A percentile compares a stretch with the other conserved stretches of the same genome.
Conservation (phyloP, 2,888 invertebrate species). For the Drosophila mettleri region DNA sequence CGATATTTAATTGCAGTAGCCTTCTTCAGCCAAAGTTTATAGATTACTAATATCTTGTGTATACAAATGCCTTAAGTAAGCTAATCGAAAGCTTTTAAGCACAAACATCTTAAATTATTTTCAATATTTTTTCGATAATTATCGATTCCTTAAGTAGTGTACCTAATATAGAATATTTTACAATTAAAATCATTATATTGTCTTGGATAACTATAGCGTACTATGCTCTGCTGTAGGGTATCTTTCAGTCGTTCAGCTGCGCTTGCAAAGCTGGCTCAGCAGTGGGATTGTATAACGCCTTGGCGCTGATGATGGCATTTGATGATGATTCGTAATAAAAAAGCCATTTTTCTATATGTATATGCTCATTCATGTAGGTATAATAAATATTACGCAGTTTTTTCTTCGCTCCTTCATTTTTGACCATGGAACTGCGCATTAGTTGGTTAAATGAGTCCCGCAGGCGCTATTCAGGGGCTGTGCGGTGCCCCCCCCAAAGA, state of each 20-base stretch:
- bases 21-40: neutral
- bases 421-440: conserved; percentile 38
- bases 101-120: fast-evolving
- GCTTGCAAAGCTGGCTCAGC: neutral
- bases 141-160: neutral
- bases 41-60: too few species aligned
- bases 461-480: conserved; percentile 21
- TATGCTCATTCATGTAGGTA: conserved; percentile 4
- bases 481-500: neutral
- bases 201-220: neutral
- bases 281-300: conserved; percentile 39
- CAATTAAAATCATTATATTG: neutral
- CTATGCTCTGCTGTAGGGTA: neutral
- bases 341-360: conserved; percentile 59
- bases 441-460: conserved; percentile 38
- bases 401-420: conserved; percentile 14
- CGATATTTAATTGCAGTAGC: neutral
- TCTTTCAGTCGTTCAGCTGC: neutral
- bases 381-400: conserved; percentile 45
- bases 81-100: neutral
- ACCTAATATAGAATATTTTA: neutral
- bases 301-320: conserved; percentile 20
- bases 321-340: conserved; percentile 65
- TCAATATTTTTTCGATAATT: neutral
- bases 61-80: neutral